These are phyloP conservation scores for Catonia carolina DNA, from an alignment of 2,888 invertebrate genomes.

Conservation along the genomic window DNA sequence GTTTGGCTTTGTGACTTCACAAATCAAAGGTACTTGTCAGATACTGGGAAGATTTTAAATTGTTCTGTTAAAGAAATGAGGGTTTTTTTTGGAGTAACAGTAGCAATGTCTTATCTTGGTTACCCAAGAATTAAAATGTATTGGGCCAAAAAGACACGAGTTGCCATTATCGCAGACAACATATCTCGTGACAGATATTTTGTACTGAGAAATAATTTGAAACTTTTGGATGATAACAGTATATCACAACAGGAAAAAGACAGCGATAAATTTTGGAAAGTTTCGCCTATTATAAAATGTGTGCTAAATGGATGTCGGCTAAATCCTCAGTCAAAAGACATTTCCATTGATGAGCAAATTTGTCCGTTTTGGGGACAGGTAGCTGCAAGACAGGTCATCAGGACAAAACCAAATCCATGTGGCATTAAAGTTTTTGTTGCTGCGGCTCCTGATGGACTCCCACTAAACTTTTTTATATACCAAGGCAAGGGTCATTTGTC, in stretches of 20 bases:
- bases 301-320: not conserved
- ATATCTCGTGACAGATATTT: constrained; percentile 16
- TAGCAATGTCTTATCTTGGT: constrained; percentile 16
- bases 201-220: not conserved
- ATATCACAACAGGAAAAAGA: constrained; percentile 6
- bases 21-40: not conserved
- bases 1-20: not conserved
- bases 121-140: constrained; percentile 19
- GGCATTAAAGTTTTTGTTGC: constrained; percentile 39
- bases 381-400: constrained; percentile 29
- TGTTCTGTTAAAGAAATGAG: not conserved
- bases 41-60: not conserved
- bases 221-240: not conserved
- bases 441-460: constrained; percentile 33
- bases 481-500: constrained; percentile 30
- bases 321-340: constrained; percentile 24
- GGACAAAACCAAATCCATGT: constrained; percentile 35
- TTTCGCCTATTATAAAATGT: not conserved
- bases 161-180: not conserved
- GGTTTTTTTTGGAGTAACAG: constrained; percentile 10
- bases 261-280: constrained; percentile 14
- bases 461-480: constrained; percentile 36
- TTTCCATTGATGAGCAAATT: constrained; percentile 37
- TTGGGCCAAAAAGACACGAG: constrained; percentile 6
- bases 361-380: constrained; percentile 36